Percentiles rank a stretch among this genome's conserved stretches.
phyloP scores from a whole-genome alignment of 2,113 vertebrate genomes.

The Triplophysa rosa region DNA sequence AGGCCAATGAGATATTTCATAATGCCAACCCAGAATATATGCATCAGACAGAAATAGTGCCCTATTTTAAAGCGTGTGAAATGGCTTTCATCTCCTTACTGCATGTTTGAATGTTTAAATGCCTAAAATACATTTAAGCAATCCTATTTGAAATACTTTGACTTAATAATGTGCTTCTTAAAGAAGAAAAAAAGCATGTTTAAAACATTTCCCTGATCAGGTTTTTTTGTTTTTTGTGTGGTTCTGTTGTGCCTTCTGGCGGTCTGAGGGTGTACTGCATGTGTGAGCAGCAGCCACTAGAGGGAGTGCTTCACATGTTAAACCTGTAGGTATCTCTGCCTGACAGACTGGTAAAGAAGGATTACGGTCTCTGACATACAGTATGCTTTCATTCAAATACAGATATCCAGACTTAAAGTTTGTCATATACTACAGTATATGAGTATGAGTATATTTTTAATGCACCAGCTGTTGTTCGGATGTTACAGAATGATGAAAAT shows the following conservation, averaged over 20 bases:
- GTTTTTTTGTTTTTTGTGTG: background rate
- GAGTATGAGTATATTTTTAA: background rate
- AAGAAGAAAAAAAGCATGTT: background rate
- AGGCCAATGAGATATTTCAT: constrained; percentile 27
- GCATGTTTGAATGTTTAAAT: no score
- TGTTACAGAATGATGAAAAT: background rate
- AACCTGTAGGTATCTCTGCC: background rate
- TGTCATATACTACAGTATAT: background rate
- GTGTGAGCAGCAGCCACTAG: background rate
- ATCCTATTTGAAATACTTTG: no score
- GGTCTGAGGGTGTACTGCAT: background rate
- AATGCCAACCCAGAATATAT: background rate
- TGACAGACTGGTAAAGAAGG: background rate
- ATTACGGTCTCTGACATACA: no score
- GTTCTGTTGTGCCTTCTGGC: background rate
- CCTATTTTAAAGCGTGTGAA: background rate
- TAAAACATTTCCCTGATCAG: background rate
- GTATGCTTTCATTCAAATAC: background rate
- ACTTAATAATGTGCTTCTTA: no score
- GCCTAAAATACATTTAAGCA: no score
- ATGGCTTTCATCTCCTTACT: no score
- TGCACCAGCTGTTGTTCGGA: background rate
- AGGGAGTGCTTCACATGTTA: background rate
- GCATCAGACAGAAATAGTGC: background rate
- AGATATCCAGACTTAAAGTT: background rate